A percentile compares a stretch with the other conserved stretches of the same genome.
Conservation (phyloP, 2,888 invertebrate genomes). For the Sphecodes monilicornis region DNA sequence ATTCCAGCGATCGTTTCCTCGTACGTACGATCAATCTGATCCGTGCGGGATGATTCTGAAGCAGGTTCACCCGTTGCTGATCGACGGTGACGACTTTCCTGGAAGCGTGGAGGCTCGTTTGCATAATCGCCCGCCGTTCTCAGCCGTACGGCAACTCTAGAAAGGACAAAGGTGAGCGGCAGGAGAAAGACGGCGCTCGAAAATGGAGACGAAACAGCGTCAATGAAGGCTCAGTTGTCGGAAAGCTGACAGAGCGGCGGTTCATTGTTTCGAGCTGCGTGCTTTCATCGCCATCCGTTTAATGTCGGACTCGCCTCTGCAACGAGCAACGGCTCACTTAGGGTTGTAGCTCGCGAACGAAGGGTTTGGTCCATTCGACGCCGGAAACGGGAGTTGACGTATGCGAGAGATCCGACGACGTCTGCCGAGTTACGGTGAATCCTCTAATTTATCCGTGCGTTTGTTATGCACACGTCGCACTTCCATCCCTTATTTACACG, state of each 20-base stretch:
- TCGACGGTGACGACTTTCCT: not conserved
- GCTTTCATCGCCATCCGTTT: slow-evolving; percentile 29
- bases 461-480: not conserved
- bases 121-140: slow-evolving; percentile 31
- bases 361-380: not conserved
- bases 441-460: slow-evolving; percentile 16
- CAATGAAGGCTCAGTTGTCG: slow-evolving; percentile 1
- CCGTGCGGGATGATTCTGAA: slow-evolving; percentile 49
- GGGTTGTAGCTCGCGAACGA: not conserved
- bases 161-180: not conserved
- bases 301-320: not conserved
- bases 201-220: slow-evolving; percentile 13
- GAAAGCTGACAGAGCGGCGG: slow-evolving; percentile 15
- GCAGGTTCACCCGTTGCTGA: slow-evolving; percentile 23
- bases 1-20: slow-evolving; percentile 56
- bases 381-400: slow-evolving; percentile 12
- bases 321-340: not conserved
- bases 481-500: slow-evolving; percentile 28
- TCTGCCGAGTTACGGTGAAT: not conserved
- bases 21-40: slow-evolving; percentile 61
- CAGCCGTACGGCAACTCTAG: not conserved
- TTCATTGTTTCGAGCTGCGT: slow-evolving; percentile 27
- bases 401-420: not conserved
- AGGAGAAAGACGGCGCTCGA: not conserved
- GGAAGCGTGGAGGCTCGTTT: slow-evolving; percentile 20